These are phyloP conservation scores for Aethina tumida DNA, from an alignment of 1,140 invertebrate genomes.

Conservation along the genomic window DNA sequence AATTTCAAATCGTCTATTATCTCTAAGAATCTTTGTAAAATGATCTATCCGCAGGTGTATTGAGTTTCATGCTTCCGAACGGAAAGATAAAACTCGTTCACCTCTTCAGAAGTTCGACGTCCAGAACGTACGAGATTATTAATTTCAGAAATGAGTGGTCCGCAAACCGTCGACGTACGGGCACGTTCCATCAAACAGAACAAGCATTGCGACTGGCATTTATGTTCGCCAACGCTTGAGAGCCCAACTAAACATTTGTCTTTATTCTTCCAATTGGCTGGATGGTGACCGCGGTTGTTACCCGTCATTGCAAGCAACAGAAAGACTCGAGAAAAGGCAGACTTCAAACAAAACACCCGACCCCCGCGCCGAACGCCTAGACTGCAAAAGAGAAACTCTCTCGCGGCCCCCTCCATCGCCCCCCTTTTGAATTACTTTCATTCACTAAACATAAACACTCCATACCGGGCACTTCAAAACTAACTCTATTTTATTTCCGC, in stretches of 20 bases:
- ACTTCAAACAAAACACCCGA: no score
- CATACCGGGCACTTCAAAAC: no score
- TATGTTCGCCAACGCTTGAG: constrained; percentile 33
- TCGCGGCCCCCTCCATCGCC: constrained; percentile 9
- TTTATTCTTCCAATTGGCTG: constrained; percentile 38
- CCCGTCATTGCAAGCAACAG: constrained; percentile 16
- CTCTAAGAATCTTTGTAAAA: constrained; percentile 15
- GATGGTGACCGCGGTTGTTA: constrained; percentile 26
- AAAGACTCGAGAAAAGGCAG: no score
- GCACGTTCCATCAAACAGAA: constrained; percentile 34
- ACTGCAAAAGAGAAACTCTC: no score
- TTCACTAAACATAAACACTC: no score
- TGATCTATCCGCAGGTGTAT: constrained; percentile 21
- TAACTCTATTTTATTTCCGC: no score
- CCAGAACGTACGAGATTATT: no score
- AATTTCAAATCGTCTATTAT: constrained; percentile 34
- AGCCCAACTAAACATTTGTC: constrained; percentile 37
- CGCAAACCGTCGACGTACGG: constrained; percentile 18
- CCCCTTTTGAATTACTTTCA: no score
- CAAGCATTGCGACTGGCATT: constrained; percentile 36
- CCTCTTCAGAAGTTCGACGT: constrained; percentile 25
- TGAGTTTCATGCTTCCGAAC: constrained; percentile 6
- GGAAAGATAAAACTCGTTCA: background rate
- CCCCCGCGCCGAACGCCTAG: no score
- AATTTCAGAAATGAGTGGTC: constrained; percentile 30